phyloP scores from a whole-genome alignment of 2,113 vertebrate species.

The Cichladusa arquata region DNA sequence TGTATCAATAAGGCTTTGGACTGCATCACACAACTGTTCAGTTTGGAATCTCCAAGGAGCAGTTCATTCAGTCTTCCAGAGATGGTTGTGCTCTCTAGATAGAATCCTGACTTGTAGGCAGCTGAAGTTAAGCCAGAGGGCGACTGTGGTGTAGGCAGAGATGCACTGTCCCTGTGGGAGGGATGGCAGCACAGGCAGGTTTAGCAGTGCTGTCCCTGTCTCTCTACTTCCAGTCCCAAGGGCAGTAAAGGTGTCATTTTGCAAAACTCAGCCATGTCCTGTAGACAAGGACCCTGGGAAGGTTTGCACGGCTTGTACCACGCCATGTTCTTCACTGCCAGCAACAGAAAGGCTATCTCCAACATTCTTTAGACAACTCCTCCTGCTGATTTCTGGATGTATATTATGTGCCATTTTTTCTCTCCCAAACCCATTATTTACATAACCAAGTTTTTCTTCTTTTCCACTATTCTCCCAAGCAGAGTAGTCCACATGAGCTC shows the following conservation, averaged over 20 bases:
- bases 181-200: background rate
- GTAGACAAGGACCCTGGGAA: accelerated
- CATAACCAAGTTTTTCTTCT: background rate
- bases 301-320: background rate
- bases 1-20: background rate
- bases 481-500: background rate
- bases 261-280: background rate
- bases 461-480: background rate
- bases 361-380: background rate
- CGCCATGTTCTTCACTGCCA: background rate
- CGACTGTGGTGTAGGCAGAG: accelerated
- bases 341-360: background rate
- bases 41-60: background rate
- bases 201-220: background rate
- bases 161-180: background rate
- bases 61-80: background rate
- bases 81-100: background rate
- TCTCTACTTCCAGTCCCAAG: background rate
- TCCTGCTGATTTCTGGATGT: background rate
- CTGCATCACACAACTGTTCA: background rate
- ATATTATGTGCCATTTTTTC: background rate
- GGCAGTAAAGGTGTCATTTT: background rate
- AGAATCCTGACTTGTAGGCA: background rate
- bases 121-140: background rate
- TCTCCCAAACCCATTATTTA: background rate